These are phyloP conservation scores for Epinotia nisella DNA, from an alignment of 2,888 invertebrate genomes.

Conservation along the genomic window DNA sequence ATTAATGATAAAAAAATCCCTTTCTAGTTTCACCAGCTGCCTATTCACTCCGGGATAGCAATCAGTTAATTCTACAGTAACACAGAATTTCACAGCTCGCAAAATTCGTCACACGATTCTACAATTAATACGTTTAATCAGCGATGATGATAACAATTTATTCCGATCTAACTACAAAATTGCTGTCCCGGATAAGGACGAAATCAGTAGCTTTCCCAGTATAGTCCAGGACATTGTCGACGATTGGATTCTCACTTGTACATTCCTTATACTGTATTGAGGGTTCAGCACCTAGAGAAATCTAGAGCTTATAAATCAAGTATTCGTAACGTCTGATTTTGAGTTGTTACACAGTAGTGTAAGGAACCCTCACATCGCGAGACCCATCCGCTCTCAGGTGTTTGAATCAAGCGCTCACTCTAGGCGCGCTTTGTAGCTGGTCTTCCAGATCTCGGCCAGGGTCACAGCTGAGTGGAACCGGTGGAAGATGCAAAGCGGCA, in stretches of 20 bases:
- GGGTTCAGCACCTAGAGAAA: constrained; percentile 18
- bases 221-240: constrained; percentile 55
- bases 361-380: constrained; percentile 37
- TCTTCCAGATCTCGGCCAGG: constrained; percentile 98
- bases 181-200: constrained; percentile 81
- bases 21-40: constrained; percentile 53
- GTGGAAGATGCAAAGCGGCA: constrained; percentile 98
- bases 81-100: constrained; percentile 55
- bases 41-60: constrained; percentile 67
- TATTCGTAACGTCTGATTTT: constrained; percentile 10
- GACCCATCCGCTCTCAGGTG: constrained; percentile 32
- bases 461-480: constrained; percentile 98
- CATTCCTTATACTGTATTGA: constrained; percentile 36
- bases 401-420: constrained; percentile 85
- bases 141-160: constrained; percentile 70
- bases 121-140: constrained; percentile 66
- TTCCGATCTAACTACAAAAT: constrained; percentile 73
- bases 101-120: constrained; percentile 69
- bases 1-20: constrained; percentile 14
- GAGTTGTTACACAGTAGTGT: not conserved
- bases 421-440: constrained; percentile 95
- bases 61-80: constrained; percentile 55
- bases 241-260: constrained; percentile 41
- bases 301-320: constrained; percentile 5
- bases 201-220: constrained; percentile 67